A percentile compares a stretch with the other conserved stretches of the same genome.
Evolutionary conservation across 2,113 vertebrate genomes (phyloP).

Genomic region (Nibea coibor): DNA sequence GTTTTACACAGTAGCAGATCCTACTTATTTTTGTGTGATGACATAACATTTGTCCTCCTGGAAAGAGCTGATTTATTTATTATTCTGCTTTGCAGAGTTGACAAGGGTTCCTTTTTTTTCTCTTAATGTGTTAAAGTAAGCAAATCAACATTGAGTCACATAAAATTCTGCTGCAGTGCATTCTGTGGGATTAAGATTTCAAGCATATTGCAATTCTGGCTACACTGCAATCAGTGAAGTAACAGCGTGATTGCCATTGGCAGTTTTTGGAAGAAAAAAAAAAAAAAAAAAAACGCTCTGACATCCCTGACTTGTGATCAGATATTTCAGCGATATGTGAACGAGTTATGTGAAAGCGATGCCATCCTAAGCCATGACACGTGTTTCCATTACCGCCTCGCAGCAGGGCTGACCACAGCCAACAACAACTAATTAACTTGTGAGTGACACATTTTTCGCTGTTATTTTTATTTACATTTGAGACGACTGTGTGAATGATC

Average conservation of each 20-base stretch:
- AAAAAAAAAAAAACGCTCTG: not conserved
- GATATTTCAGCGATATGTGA: not conserved
- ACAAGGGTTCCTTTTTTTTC: not conserved
- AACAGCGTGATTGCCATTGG: slow-evolving; percentile 21
- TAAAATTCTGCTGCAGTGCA: not conserved
- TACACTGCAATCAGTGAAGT: not conserved
- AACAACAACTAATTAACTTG: not conserved
- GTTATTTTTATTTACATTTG: not conserved
- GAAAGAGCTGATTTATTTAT: not conserved
- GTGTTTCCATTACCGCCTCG: not conserved
- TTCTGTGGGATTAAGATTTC: not conserved
- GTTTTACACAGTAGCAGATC: not conserved
- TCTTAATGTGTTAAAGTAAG: slow-evolving; percentile 10
- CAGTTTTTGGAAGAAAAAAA: slow-evolving; percentile 8
- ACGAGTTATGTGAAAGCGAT: not conserved
- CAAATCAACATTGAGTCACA: slow-evolving; percentile 11
- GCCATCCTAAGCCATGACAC: not conserved
- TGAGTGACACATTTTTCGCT: not conserved
- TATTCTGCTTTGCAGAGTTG: not conserved
- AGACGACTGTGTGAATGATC: not conserved
- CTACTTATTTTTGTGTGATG: not conserved
- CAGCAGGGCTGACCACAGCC: not conserved
- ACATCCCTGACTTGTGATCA: slow-evolving; percentile 11
- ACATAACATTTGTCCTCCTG: slow-evolving; percentile 4
- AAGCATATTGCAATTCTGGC: slow-evolving; percentile 9